Conservation (phyloP, 2,113 vertebrate species). For the Buteo buteo region DNA sequence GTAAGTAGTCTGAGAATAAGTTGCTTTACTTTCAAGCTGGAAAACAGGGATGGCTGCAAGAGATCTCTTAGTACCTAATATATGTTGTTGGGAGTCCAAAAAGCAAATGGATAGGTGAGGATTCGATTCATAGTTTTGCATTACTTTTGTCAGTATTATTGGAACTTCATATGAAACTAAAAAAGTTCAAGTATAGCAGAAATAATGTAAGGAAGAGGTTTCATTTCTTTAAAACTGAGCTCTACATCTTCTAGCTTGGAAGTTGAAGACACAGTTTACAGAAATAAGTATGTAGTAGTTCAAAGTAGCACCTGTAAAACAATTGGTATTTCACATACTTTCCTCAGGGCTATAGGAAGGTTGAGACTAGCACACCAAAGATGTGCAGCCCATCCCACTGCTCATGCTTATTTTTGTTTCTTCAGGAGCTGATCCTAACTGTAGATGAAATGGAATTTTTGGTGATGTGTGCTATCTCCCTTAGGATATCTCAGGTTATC, state of each 20-base stretch:
- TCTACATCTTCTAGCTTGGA: neutral
- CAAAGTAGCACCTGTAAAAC: neutral
- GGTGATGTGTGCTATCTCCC: neutral
- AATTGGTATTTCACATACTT: neutral
- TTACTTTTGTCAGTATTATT: neutral
- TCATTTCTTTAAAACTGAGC: neutral
- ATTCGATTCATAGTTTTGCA: neutral
- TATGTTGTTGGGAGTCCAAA: fast-evolving
- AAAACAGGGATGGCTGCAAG: neutral
- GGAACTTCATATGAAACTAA: neutral
- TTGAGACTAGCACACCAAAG: neutral
- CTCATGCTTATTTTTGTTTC: neutral
- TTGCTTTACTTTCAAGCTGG: neutral
- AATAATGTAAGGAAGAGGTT: neutral
- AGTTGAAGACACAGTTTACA: neutral
- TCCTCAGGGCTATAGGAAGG: neutral
- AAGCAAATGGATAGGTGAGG: neutral
- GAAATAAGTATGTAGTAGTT: neutral
- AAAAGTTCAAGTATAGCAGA: neutral
- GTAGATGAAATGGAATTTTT: neutral
- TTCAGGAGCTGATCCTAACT: neutral
- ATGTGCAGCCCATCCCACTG: neutral
- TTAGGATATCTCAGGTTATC: neutral
- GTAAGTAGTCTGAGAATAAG: neutral
- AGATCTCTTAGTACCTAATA: neutral